Percentiles rank a stretch among this genome's conserved stretches.
phyloP scores from a whole-genome alignment of 2,888 invertebrate species.

The Erpobdella octoculata region DNA sequence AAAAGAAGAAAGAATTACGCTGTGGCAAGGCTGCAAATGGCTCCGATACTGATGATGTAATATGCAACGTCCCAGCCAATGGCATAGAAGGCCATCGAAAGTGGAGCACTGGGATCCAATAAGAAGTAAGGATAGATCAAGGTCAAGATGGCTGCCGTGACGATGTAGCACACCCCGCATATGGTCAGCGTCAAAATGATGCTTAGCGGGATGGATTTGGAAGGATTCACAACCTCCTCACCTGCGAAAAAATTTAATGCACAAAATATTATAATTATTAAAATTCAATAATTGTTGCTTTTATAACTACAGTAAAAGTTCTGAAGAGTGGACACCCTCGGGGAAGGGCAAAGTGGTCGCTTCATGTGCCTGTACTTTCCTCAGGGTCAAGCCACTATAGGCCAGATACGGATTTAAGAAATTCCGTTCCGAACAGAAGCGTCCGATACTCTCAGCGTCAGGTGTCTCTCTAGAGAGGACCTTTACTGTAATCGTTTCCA shows the following conservation, averaged over 20 bases:
- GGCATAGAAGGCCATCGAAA: slow-evolving; percentile 64
- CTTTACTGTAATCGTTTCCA: not conserved
- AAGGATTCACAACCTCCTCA: slow-evolving; percentile 88
- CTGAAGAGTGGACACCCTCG: too few relatives aligned
- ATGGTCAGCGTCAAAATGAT: slow-evolving; percentile 75
- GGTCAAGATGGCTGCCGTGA: slow-evolving; percentile 80
- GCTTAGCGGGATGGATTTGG: slow-evolving; percentile 78
- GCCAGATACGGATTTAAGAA: too few relatives aligned
- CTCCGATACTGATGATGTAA: slow-evolving; percentile 75
- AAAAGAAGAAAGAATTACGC: slow-evolving; percentile 54
- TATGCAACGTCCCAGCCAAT: slow-evolving; percentile 70
- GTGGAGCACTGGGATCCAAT: slow-evolving; percentile 67
- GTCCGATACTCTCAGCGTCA: too few relatives aligned
- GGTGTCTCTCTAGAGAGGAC: too few relatives aligned
- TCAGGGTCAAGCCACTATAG: too few relatives aligned
- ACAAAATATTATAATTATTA: too few relatives aligned
- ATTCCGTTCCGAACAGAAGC: too few relatives aligned
- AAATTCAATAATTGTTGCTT: too few relatives aligned
- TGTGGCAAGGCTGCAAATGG: slow-evolving; percentile 70
- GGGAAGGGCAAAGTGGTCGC: too few relatives aligned
- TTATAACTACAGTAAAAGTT: too few relatives aligned
- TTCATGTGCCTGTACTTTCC: too few relatives aligned
- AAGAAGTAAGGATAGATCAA: slow-evolving; percentile 83
- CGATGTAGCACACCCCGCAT: slow-evolving; percentile 81
- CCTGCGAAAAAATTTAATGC: too few relatives aligned